Conservation (phyloP, 2,888 invertebrate species). For the Drosophila lacicola region DNA sequence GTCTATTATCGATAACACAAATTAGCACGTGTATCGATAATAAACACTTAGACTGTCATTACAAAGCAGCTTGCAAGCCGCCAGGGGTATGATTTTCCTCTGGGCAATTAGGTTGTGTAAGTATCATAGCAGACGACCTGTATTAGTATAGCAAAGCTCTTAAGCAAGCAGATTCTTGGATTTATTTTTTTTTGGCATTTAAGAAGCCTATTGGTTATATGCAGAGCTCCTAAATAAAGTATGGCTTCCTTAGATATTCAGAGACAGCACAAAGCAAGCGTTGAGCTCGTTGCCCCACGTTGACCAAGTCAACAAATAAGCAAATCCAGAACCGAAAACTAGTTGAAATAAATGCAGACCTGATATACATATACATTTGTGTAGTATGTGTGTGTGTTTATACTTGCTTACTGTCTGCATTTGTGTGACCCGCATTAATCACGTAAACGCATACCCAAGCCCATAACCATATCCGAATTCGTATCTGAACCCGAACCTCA, state of each 20-base stretch:
- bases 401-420: slow-evolving; percentile 36
- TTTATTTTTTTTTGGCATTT: slow-evolving; percentile 5
- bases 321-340: slow-evolving; percentile 28
- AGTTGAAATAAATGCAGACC: slow-evolving; percentile 38
- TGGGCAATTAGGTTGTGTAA: neutral
- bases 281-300: slow-evolving; percentile 11
- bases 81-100: too few species aligned
- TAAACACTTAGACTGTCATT: too few species aligned
- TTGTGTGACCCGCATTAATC: slow-evolving; percentile 71
- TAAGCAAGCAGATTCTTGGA: neutral
- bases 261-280: neutral
- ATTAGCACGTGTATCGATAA: too few species aligned
- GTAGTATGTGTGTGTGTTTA: slow-evolving; percentile 7
- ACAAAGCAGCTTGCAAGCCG: too few species aligned
- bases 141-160: neutral
- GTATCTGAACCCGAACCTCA: slow-evolving; percentile 1
- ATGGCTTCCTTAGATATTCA: slow-evolving; percentile 4
- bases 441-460: slow-evolving; percentile 40
- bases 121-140: neutral
- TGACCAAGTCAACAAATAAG: slow-evolving; percentile 43
- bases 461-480: slow-evolving; percentile 2
- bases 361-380: neutral
- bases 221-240: slow-evolving; percentile 11
- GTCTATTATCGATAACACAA: too few species aligned
- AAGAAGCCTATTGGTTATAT: slow-evolving; percentile 4